These are phyloP conservation scores for Mechanitis messenoides DNA, from an alignment of 2,888 invertebrate genomes.

Conservation along the genomic window DNA sequence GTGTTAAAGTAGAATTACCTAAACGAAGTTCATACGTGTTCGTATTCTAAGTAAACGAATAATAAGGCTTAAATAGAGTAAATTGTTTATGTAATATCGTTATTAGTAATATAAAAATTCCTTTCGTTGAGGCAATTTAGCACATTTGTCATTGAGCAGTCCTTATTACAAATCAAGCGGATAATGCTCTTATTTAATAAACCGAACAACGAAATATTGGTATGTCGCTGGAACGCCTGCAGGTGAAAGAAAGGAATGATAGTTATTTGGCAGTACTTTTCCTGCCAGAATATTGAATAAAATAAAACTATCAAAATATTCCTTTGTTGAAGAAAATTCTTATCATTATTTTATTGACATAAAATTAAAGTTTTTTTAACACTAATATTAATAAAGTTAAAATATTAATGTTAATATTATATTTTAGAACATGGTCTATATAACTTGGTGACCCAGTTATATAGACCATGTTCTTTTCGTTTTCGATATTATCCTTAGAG, in stretches of 20 bases:
- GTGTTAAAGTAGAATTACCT: slow-evolving; percentile 14
- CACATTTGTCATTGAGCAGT: background rate
- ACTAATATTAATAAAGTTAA: no score
- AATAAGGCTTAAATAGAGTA: background rate
- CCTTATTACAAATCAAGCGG: slow-evolving; percentile 1
- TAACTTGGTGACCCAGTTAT: no score
- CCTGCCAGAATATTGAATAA: slow-evolving; percentile 17
- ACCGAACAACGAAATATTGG: slow-evolving; percentile 19
- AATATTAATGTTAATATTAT: no score
- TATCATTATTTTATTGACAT: background rate
- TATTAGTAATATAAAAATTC: background rate
- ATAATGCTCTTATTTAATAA: slow-evolving; percentile 10
- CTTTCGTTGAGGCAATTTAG: background rate
- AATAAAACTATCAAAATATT: slow-evolving; percentile 13
- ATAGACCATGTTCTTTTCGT: no score
- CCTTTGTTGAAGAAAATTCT: slow-evolving; percentile 9
- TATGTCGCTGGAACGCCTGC: slow-evolving; percentile 19
- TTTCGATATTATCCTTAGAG: no score
- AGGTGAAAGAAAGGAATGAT: slow-evolving; percentile 24
- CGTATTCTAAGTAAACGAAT: background rate
- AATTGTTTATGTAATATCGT: background rate
- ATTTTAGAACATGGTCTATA: no score
- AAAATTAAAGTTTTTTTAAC: no score
- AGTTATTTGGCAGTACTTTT: slow-evolving; percentile 24
- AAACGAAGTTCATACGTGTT: slow-evolving; percentile 3